phyloP scores from a whole-genome alignment of 2,113 vertebrate genomes.

The Setophaga kirtlandii region DNA sequence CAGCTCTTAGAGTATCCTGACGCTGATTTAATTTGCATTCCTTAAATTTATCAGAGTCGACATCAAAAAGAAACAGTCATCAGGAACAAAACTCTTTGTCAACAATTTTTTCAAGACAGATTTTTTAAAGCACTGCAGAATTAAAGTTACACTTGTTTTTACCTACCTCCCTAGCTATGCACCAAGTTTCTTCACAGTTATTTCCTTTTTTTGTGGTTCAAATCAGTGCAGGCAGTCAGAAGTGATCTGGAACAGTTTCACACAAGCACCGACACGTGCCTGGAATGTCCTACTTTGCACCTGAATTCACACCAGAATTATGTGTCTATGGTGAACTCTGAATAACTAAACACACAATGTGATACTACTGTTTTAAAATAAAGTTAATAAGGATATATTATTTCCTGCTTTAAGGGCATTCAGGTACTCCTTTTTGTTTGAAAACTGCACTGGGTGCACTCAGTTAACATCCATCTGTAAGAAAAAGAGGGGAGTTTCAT shows the following conservation, averaged over 20 bases:
- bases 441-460: background rate
- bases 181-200: background rate
- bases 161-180: background rate
- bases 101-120: background rate
- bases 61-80: background rate
- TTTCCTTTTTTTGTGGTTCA: background rate
- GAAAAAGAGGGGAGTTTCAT: background rate
- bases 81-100: background rate
- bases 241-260: background rate
- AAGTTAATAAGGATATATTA: background rate
- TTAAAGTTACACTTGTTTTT: background rate
- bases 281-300: background rate
- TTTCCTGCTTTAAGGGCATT: background rate
- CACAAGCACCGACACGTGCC: accelerated
- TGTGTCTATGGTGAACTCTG: background rate
- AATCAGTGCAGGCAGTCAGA: background rate
- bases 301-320: background rate
- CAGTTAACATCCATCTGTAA: background rate
- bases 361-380: background rate
- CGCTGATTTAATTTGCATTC: background rate
- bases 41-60: background rate
- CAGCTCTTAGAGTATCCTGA: background rate
- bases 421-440: background rate
- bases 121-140: background rate
- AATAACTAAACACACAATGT: background rate